Conservation (phyloP, 1,140 invertebrate genomes). For the Formica selysi region DNA sequence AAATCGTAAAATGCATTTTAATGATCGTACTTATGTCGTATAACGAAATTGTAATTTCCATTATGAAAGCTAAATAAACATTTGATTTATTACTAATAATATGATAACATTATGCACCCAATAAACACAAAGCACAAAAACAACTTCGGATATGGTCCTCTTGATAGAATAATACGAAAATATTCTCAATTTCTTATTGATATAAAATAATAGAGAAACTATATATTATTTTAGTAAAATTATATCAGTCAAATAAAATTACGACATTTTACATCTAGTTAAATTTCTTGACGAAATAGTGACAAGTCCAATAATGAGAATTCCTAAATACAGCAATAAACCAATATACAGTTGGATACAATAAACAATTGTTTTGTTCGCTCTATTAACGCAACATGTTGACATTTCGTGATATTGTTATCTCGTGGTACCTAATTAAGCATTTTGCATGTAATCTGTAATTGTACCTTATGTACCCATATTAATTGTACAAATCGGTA, state of each 20-base stretch:
- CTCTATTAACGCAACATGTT: constrained; percentile 19
- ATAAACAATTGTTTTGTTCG: not conserved
- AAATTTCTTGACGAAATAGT: not conserved
- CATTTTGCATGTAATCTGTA: constrained; percentile 2
- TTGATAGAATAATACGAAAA: not conserved
- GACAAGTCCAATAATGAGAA: not conserved
- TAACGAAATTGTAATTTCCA: constrained; percentile 8
- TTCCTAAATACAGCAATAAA: not conserved
- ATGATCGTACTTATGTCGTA: not conserved
- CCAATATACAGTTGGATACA: not conserved
- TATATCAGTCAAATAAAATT: not conserved
- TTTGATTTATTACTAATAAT: constrained; percentile 39
- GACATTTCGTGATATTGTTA: not conserved
- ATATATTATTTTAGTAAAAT: not conserved
- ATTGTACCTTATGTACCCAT: not conserved
- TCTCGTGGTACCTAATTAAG: constrained; percentile 18
- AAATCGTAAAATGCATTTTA: constrained; percentile 9
- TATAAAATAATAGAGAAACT: not conserved
- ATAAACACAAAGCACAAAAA: not conserved
- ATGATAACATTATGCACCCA: constrained; percentile 30
- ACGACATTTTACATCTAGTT: not conserved
- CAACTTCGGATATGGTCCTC: not conserved
- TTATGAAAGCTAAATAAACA: constrained; percentile 4
- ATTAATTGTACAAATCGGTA: constrained; percentile 24
- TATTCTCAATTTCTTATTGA: not conserved